Evolutionary conservation across 35 echinoderm and acorn worm genomes (phyloP).

Genomic region (Ophioderma brevispina): DNA sequence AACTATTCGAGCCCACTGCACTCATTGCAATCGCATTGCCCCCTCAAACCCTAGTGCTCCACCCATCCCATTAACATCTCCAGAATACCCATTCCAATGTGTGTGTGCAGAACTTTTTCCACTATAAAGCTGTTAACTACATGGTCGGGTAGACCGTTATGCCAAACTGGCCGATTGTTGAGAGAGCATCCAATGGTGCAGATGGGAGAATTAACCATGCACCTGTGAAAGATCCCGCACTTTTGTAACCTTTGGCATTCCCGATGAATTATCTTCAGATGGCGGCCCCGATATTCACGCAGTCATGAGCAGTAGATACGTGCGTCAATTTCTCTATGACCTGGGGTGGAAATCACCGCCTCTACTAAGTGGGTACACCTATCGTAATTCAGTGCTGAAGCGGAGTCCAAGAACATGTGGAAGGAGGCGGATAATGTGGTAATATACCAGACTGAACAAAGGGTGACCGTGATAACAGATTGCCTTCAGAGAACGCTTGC

Average conservation of each 20-base stretch:
- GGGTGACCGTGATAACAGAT: neutral
- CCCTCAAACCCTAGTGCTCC: slow-evolving; percentile 16
- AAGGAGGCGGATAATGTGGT: slow-evolving; percentile 13
- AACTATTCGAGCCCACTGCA: neutral
- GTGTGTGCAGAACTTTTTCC: slow-evolving; percentile 38
- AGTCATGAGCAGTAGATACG: neutral
- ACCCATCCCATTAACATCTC: neutral
- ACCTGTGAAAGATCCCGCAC: neutral
- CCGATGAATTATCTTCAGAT: slow-evolving; percentile 36
- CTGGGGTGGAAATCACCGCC: slow-evolving; percentile 43
- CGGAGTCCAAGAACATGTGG: slow-evolving; percentile 32
- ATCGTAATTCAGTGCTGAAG: neutral
- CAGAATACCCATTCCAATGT: slow-evolving; percentile 25
- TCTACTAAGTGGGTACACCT: slow-evolving; percentile 25
- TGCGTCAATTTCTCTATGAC: too few relatives aligned
- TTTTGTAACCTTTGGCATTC: slow-evolving; percentile 47
- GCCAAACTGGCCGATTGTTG: slow-evolving; percentile 19
- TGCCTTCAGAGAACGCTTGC: neutral
- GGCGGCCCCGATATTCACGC: slow-evolving; percentile 30
- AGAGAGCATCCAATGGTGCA: slow-evolving; percentile 1
- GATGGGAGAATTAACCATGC: slow-evolving; percentile 25
- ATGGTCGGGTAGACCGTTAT: slow-evolving; percentile 16
- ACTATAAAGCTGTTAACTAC: slow-evolving; percentile 32
- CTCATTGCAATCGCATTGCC: slow-evolving; percentile 37
- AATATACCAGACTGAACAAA: neutral